Evolutionary conservation across 2,888 invertebrate species (phyloP).

Genomic region (Dicroscelio sp.): DNA sequence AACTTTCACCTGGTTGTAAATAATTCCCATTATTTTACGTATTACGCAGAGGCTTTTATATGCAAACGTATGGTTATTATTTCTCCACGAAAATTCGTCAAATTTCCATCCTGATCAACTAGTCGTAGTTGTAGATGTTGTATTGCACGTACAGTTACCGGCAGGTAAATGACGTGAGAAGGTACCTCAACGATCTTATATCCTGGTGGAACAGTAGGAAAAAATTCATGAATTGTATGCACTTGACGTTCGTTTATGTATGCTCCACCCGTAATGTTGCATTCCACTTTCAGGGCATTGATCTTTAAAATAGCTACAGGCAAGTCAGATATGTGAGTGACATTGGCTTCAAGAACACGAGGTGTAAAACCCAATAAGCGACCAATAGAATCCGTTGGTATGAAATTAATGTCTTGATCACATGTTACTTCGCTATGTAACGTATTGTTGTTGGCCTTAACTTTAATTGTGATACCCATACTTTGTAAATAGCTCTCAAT

Average conservation of each 20-base stretch:
- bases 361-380: conserved; percentile 71
- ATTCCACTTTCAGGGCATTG: conserved; percentile 62
- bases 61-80: conserved; percentile 81
- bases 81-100: conserved; percentile 82
- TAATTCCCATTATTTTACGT: conserved; percentile 55
- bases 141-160: conserved; percentile 73
- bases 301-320: conserved; percentile 65
- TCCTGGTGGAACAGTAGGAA: conserved; percentile 80
- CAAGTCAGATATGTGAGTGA: conserved; percentile 13
- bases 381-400: conserved; percentile 69
- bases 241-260: conserved; percentile 43
- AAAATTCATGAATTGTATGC: conserved; percentile 54
- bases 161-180: conserved; percentile 81
- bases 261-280: conserved; percentile 48
- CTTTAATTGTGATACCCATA: neutral
- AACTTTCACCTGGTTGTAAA: conserved; percentile 38
- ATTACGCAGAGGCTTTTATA: conserved; percentile 52
- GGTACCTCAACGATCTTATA: conserved; percentile 88
- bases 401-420: conserved; percentile 71
- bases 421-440: conserved; percentile 65
- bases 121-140: conserved; percentile 80
- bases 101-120: conserved; percentile 81
- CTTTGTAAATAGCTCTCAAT: conserved; percentile 82
- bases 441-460: conserved; percentile 70
- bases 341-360: conserved; percentile 59